Conservation (phyloP, 2,797 vertebrate species). For the Pangasius djambal region DNA sequence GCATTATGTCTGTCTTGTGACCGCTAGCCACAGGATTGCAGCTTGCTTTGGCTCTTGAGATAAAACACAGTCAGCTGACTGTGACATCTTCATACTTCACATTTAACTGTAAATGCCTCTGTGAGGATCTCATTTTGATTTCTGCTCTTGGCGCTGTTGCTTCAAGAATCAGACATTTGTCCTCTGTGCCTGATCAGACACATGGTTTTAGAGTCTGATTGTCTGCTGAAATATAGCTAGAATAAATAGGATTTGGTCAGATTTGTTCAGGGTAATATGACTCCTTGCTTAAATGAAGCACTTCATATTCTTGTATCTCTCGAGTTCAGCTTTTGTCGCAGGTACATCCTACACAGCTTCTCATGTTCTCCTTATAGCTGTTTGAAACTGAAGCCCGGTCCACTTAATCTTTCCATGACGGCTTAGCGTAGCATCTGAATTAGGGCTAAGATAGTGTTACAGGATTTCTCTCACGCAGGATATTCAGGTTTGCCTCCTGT, state of each 20-base stretch:
- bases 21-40: neutral
- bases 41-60: neutral
- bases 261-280: neutral
- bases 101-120: neutral
- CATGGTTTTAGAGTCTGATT: neutral
- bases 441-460: slow-evolving; percentile 48
- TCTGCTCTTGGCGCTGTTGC: neutral
- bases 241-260: neutral
- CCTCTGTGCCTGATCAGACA: neutral
- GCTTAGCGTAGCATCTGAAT: slow-evolving; percentile 30
- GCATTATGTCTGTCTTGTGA: neutral
- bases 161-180: neutral
- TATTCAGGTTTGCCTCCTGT: slow-evolving; percentile 29
- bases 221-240: neutral
- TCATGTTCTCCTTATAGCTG: slow-evolving; percentile 20
- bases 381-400: slow-evolving; percentile 23
- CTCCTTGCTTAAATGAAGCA: neutral
- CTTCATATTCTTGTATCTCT: too few relatives aligned
- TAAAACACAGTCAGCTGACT: neutral
- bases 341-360: neutral
- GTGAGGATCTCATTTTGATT: neutral
- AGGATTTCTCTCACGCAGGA: slow-evolving; percentile 16
- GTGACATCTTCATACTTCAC: neutral
- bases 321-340: neutral
- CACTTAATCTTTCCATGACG: slow-evolving; percentile 34